Evolutionary conservation across 2,888 invertebrate genomes (phyloP), one percentile per base, ranked within the genome.

Genomic region (Mythimna vitellina): DNA sequence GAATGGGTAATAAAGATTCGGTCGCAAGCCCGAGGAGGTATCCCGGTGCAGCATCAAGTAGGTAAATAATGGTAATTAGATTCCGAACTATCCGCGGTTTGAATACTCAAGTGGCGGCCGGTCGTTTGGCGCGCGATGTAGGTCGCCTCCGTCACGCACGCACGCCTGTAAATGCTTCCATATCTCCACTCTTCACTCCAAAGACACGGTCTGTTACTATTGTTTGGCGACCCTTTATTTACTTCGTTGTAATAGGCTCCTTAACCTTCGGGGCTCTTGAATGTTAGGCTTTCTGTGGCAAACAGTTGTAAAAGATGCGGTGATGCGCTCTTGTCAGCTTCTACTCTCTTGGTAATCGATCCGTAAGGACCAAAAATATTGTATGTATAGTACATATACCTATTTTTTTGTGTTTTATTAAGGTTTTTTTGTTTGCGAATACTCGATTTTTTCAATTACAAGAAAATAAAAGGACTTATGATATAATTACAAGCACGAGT

Each of bases 61-160:
- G 82, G 87, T 90, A 91, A 94, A 90, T 92, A 91, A 93, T 92
- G 92, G 87, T 93, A 94, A 94, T 92, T 90, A 92, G 88, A 93
- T 94, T 89, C 92, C 87, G 80, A 88, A 87, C 89, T 87, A 87
- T 87, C 87, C 87, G 88, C 86, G 88, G 74, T 85, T 88, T 90
- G 94, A 93, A 94, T 94, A 90, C 88, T 83, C 87, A 92, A 92
- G 88, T 88, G 85, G 81, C 86, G 82, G 82, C 64, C 73, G 78
- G 77, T 66, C 78, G 86, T 86, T 88, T 82, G 85, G 86, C 86
- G 82, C 82, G 85, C 72, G 42, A 93, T 92, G 91, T 93, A 89
- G 93, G 92, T 90, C 92, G 91, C 46, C 84, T 81, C 78, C 87
- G 92, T 91, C 92, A 93, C 92, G 93, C 92, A 90, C 89, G 91